A percentile compares a stretch with the other conserved stretches of the same genome.
phyloP scores from a whole-genome alignment of 2,797 vertebrate species.

The Rhadinocentrus ornatus region DNA sequence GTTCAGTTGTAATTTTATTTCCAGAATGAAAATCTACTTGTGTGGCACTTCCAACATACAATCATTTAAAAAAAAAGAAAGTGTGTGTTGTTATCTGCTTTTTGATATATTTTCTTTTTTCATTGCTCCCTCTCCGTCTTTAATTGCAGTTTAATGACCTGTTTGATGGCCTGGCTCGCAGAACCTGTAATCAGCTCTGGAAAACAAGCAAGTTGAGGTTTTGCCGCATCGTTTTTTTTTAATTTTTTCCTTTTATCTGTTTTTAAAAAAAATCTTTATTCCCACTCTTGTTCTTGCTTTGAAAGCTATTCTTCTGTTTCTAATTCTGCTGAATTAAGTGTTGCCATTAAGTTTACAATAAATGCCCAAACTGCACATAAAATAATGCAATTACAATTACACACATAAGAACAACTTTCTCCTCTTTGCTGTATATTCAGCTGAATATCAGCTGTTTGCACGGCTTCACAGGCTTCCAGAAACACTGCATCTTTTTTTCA shows the following conservation, averaged over 20 bases:
- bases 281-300: constrained; percentile 21
- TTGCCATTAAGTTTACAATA: background rate
- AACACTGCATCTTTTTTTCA: constrained; percentile 52
- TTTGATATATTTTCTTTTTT: constrained; percentile 53
- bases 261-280: constrained; percentile 30
- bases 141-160: constrained; percentile 70
- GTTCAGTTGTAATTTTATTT: constrained; percentile 50
- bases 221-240: constrained; percentile 56
- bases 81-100: constrained; percentile 58
- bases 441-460: constrained; percentile 33
- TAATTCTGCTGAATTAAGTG: constrained; percentile 22
- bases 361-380: constrained; percentile 13
- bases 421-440: constrained; percentile 24
- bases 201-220: constrained; percentile 52
- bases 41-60: constrained; percentile 49
- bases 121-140: constrained; percentile 53
- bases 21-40: constrained; percentile 55
- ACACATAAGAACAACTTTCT: constrained; percentile 9
- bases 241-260: constrained; percentile 55
- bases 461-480: constrained; percentile 35
- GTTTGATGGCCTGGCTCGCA: constrained; percentile 58
- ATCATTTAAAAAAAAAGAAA: constrained; percentile 50
- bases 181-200: constrained; percentile 62
- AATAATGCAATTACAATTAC: constrained; percentile 19
- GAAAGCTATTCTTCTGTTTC: background rate